Conservation (phyloP, 2,113 vertebrate species). For the Otus sunia region DNA sequence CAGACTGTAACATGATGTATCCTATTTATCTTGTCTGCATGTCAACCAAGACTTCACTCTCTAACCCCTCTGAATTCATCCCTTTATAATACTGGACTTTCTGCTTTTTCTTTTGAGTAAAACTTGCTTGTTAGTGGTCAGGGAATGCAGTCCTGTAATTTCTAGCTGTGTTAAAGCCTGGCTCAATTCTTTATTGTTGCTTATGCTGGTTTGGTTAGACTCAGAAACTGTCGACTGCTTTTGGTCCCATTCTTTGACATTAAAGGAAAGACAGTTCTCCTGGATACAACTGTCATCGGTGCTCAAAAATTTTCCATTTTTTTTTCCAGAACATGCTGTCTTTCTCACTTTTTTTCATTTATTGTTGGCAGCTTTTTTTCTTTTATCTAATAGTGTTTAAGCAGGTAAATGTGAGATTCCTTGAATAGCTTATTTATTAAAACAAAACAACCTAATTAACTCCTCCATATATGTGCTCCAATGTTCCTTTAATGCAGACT, state of each 20-base stretch:
- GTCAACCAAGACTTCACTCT: not conserved
- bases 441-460: conserved; percentile 14
- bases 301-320: not conserved
- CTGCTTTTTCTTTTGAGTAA: not conserved
- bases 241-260: not conserved
- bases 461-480: not conserved
- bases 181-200: not conserved
- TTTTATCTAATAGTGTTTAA: not conserved
- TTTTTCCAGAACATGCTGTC: not conserved
- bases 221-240: not conserved
- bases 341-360: not conserved
- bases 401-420: not conserved
- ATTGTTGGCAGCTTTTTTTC: not conserved
- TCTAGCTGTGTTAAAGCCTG: not conserved
- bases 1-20: not conserved
- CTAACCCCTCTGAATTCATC: not conserved
- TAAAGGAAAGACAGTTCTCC: not conserved
- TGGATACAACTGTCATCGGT: not conserved
- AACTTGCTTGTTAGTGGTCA: fast-evolving
- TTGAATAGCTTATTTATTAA: conserved; percentile 5
- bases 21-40: not conserved
- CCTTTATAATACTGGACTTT: not conserved
- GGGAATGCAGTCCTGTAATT: not conserved
- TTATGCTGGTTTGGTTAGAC: not conserved
- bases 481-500: conserved; percentile 14